A percentile compares a stretch with the other conserved stretches of the same genome.
Evolutionary conservation across 2,888 invertebrate genomes (phyloP).

Genomic region (Agonopterix arenella): DNA sequence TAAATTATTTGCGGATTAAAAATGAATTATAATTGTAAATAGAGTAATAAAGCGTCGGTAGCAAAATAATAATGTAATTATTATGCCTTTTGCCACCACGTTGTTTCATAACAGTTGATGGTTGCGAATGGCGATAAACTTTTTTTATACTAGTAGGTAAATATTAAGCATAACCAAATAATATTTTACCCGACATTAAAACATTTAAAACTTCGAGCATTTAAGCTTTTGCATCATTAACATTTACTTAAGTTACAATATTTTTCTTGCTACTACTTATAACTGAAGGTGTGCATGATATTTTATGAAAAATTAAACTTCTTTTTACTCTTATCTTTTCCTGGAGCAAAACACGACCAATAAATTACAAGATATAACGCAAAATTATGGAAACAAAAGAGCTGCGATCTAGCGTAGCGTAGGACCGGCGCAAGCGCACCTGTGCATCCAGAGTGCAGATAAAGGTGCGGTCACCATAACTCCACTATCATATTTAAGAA

Average conservation of each 20-base stretch:
- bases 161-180: slow-evolving; percentile 13
- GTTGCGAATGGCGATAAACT: slow-evolving; percentile 22
- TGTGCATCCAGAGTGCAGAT: slow-evolving; percentile 15
- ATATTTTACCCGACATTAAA: slow-evolving; percentile 12
- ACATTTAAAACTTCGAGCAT: slow-evolving; percentile 6
- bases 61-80: slow-evolving; percentile 18
- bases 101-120: slow-evolving; percentile 15
- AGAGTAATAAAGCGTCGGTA: slow-evolving; percentile 21
- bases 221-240: slow-evolving; percentile 2
- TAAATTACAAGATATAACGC: slow-evolving; percentile 32
- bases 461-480: slow-evolving; percentile 13
- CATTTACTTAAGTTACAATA: no score
- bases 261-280: background rate
- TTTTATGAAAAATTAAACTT: no score
- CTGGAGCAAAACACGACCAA: slow-evolving; percentile 4
- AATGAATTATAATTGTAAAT: slow-evolving; percentile 24
- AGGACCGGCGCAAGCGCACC: slow-evolving; percentile 20
- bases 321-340: background rate
- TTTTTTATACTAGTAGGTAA: slow-evolving; percentile 18
- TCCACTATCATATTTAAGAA: no score
- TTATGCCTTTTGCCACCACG: slow-evolving; percentile 20
- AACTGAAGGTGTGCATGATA: no score
- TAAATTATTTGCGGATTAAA: no score
- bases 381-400: slow-evolving; percentile 38
- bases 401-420: slow-evolving; percentile 4